phyloP scores from a whole-genome alignment of 1,140 invertebrate species.

The Chlorops oryzae region DNA sequence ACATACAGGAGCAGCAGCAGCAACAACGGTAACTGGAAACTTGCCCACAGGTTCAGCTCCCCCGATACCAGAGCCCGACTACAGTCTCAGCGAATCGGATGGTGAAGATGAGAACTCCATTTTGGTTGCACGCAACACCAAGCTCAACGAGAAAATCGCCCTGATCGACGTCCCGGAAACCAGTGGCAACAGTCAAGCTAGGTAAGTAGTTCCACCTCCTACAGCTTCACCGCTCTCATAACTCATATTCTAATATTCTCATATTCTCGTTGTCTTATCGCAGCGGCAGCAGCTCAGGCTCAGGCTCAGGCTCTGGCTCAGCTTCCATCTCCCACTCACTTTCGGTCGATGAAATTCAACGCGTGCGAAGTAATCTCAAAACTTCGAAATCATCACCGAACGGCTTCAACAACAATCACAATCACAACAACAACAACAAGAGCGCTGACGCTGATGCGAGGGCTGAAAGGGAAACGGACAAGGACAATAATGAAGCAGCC shows the following conservation, averaged over 20 bases:
- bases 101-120: slow-evolving; percentile 55
- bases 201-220: slow-evolving; percentile 44
- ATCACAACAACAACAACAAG: slow-evolving; percentile 48
- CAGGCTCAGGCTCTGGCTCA: slow-evolving; percentile 65
- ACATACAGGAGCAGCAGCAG: slow-evolving; percentile 22
- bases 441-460: slow-evolving; percentile 16
- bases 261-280: neutral
- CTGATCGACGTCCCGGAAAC: slow-evolving; percentile 52
- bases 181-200: slow-evolving; percentile 62
- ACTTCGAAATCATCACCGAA: slow-evolving; percentile 79
- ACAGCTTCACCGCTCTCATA: accelerated
- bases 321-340: slow-evolving; percentile 75
- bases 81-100: slow-evolving; percentile 74
- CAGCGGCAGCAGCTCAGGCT: slow-evolving; percentile 56
- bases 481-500: slow-evolving; percentile 20
- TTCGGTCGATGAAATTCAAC: slow-evolving; percentile 81
- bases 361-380: slow-evolving; percentile 73
- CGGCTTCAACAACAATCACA: slow-evolving; percentile 59
- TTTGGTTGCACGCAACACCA: slow-evolving; percentile 41
- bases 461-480: slow-evolving; percentile 19
- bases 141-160: slow-evolving; percentile 44
- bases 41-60: slow-evolving; percentile 51
- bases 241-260: slow-evolving; percentile 11
- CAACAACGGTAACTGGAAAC: slow-evolving; percentile 17
- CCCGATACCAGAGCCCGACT: slow-evolving; percentile 83